These are phyloP conservation scores for Pyxicephalus adspersus DNA, from an alignment of 2,113 vertebrate species.

Conservation along the genomic window DNA sequence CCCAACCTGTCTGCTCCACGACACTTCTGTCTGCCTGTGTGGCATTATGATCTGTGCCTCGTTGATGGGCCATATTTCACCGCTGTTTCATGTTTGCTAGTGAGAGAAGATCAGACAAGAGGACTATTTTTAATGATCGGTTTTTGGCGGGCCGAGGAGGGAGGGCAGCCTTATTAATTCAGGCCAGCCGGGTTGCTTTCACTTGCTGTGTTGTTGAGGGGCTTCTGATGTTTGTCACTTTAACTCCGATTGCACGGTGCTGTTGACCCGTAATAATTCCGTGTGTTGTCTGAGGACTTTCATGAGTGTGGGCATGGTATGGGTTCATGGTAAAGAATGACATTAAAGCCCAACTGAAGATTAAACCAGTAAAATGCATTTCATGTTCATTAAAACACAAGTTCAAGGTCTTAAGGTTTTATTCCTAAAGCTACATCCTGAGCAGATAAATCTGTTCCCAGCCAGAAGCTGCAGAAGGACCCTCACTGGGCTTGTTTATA, in stretches of 20 bases:
- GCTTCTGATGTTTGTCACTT: not conserved
- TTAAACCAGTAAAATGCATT: no score
- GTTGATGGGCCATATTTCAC: not conserved
- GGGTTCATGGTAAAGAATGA: no score
- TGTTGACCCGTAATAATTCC: not conserved
- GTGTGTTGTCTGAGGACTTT: not conserved
- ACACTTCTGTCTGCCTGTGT: not conserved
- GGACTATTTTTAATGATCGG: conserved; percentile 60
- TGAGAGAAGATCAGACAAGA: conserved; percentile 49
- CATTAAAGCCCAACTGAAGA: no score
- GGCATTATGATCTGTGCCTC: not conserved
- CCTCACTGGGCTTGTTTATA: no score
- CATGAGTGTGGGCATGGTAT: no score
- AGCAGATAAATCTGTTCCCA: no score
- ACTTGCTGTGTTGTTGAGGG: not conserved
- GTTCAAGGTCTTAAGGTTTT: no score
- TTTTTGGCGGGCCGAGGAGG: conserved; percentile 60
- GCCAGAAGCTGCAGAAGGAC: no score
- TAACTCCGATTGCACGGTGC: not conserved
- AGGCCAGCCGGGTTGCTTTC: not conserved
- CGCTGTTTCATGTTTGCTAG: conserved; percentile 58
- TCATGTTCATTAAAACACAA: no score
- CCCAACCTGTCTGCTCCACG: conserved; percentile 22
- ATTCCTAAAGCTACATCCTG: no score
- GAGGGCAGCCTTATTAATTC: conserved; percentile 27